Evolutionary conservation across 2,797 vertebrate genomes (phyloP).

Genomic region (Heteromormyrus szaboi): DNA sequence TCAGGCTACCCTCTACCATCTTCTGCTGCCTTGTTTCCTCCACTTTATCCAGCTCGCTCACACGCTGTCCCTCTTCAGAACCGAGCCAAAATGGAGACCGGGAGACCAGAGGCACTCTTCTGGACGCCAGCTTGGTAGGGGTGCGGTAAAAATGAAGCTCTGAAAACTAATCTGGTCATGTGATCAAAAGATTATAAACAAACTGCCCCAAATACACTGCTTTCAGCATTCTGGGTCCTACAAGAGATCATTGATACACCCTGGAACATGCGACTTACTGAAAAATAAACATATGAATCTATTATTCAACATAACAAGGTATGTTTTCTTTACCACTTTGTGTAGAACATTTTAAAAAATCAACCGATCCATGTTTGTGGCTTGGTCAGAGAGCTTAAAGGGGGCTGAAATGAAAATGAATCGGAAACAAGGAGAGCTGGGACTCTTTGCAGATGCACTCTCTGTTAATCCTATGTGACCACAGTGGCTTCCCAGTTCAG

Average conservation of each 20-base stretch:
- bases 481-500: not conserved
- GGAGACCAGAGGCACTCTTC: not conserved
- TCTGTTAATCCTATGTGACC: not conserved
- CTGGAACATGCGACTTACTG: not conserved
- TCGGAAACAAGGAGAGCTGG: not conserved
- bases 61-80: not conserved
- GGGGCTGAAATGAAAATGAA: not conserved
- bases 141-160: not conserved
- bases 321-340: not conserved
- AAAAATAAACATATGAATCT: not conserved
- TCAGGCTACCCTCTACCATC: not conserved
- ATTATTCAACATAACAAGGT: not conserved
- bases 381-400: not conserved
- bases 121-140: not conserved
- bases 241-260: not conserved
- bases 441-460: not conserved
- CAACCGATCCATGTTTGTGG: not conserved
- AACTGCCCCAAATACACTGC: not conserved
- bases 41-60: not conserved
- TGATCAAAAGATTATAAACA: not conserved
- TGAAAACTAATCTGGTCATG: not conserved
- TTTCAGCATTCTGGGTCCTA: not conserved
- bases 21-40: not conserved
- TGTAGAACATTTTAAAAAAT: not conserved
- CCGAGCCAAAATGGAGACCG: not conserved